Evolutionary conservation across 2,113 vertebrate genomes (phyloP), one percentile per base, ranked within the genome.

Genomic region (Myrmophylax atrothorax): DNA sequence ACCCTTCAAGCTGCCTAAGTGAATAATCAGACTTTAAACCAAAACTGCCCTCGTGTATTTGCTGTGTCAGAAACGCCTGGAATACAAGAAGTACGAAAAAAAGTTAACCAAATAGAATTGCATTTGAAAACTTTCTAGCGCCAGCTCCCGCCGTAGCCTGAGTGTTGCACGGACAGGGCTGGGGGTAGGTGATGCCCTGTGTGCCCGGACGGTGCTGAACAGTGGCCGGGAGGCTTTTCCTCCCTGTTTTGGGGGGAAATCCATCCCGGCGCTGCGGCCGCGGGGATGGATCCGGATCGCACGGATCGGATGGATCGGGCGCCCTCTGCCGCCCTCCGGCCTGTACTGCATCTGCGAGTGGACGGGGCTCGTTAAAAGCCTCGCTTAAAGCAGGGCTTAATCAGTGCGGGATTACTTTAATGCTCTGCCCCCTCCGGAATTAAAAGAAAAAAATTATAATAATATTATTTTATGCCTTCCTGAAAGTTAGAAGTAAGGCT

Each of bases 301-400:
- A n/a, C n/a, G 53, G 53, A 31, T 55, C 24, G 55, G 31, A 22
- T 29, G 53, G 53, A 15, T 24, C 12, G 92, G 84, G 89, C 53
- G 96, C 98, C 98, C 97, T 97, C 98, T 98, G 93, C 97, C 87
- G 98, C 68, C 73, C 42, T 4, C 10, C 3, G 2, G 14, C 44
- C 24, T 59, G 38, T 24, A 63, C 78, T 98, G 87, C 97, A 97
- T 31, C 40, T 5, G 46, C 66, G 18, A 14, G 85, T 20, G 9
- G 35, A 42, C 40, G 40, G 40, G 40, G 40, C 44, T 76, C 87
- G 33, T 73, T 62, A 42, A 52, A 66, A 82, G 58, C 67, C 77
- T 74, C 62, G 33, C 7, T 83, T 80, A 78, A 87, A 91, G 72
- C 84, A 3, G 35, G 9, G 46, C 62, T 89, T 70, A 18, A 37